Percentiles rank a stretch among this genome's conserved stretches.
phyloP scores from a whole-genome alignment of 2,888 invertebrate species.

The Nymphalis polychloros region DNA sequence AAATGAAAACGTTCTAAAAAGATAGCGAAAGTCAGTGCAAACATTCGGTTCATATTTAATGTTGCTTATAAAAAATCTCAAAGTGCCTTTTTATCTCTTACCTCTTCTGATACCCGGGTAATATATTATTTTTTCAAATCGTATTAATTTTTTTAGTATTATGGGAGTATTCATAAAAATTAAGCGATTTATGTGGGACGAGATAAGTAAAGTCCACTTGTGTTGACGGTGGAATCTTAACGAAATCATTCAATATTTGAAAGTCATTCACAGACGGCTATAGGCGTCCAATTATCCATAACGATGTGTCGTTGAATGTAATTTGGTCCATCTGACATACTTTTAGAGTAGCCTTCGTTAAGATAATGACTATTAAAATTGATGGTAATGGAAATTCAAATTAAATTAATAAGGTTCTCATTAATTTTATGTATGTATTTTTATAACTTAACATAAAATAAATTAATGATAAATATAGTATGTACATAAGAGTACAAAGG shows the following conservation, averaged over 20 bases:
- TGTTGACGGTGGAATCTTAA: slow-evolving; percentile 6
- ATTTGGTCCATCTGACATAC: slow-evolving; percentile 12
- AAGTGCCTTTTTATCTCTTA: too few species aligned
- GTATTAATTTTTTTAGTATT: neutral
- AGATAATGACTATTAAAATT: slow-evolving; percentile 14
- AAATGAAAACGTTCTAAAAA: too few species aligned
- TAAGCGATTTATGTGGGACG: slow-evolving; percentile 1
- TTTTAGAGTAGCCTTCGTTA: slow-evolving; percentile 17
- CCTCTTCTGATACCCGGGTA: too few species aligned
- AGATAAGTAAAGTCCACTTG: slow-evolving; percentile 6
- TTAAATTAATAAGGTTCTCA: slow-evolving; percentile 5
- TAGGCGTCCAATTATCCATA: slow-evolving; percentile 51
- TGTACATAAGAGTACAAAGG: too few species aligned
- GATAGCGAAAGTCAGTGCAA: too few species aligned
- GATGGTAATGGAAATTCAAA: slow-evolving; percentile 12
- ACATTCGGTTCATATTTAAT: too few species aligned
- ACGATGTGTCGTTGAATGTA: slow-evolving; percentile 42
- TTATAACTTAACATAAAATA: slow-evolving; percentile 1
- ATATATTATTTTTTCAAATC: neutral
- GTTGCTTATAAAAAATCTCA: too few species aligned
- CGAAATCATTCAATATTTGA: slow-evolving; percentile 12
- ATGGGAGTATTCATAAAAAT: neutral
- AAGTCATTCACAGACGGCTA: slow-evolving; percentile 14
- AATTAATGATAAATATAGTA: neutral
- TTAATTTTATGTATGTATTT: neutral